Conservation (phyloP, 2,797 vertebrate genomes). For the Odontamblyopus rebecca region DNA sequence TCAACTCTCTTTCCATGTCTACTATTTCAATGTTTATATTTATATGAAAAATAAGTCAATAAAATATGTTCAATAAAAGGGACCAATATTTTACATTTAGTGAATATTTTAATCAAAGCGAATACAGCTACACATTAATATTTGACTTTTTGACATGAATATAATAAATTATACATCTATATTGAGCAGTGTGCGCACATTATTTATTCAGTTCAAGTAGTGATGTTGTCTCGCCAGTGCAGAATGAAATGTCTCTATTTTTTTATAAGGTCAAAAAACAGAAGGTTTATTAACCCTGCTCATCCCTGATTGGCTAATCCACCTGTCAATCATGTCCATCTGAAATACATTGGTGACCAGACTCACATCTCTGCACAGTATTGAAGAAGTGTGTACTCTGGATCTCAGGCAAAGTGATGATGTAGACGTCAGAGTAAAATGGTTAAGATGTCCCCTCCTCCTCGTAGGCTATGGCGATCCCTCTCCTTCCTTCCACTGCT, state of each 20-base stretch:
- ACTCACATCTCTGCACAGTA: no score
- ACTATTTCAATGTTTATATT: not conserved
- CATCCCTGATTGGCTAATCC: no score
- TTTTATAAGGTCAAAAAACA: no score
- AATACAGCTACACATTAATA: not conserved
- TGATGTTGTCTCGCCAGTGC: not conserved
- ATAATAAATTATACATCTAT: not conserved
- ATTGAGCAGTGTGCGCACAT: no score
- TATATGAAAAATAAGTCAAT: not conserved
- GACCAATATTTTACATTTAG: not conserved
- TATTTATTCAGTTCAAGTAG: not conserved
- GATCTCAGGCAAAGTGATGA: no score
- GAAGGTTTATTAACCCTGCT: no score
- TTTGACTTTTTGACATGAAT: not conserved
- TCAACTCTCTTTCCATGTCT: not conserved
- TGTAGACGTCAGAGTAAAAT: not conserved
- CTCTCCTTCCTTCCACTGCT: slow-evolving; percentile 86
- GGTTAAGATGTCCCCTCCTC: slow-evolving; percentile 75
- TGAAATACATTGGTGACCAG: no score
- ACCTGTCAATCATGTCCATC: no score
- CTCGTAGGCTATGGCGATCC: slow-evolving; percentile 93
- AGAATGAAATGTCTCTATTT: no score
- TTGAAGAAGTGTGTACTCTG: no score
- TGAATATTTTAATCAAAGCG: not conserved
- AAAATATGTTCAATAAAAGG: no score